A percentile compares a stretch with the other conserved stretches of the same genome.
phyloP scores from a whole-genome alignment of 2,113 vertebrate genomes.

The Onychostruthus taczanowskii region DNA sequence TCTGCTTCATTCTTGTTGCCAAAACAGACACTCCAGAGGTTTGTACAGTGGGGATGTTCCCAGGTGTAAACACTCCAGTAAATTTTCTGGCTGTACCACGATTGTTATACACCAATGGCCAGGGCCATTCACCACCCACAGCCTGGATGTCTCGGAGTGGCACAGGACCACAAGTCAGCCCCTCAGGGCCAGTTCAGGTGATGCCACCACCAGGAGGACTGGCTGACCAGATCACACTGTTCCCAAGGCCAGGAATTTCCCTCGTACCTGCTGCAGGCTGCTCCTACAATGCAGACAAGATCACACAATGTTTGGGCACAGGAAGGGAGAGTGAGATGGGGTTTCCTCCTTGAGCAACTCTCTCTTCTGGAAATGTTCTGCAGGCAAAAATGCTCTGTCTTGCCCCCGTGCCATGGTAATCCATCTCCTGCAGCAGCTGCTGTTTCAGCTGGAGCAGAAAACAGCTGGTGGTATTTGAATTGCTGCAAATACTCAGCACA shows the following conservation, averaged over 20 bases:
- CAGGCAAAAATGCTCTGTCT: neutral
- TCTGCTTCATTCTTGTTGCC: neutral
- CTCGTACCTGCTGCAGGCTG: neutral
- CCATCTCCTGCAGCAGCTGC: neutral
- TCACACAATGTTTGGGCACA: neutral
- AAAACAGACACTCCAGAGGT: neutral
- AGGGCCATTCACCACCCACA: neutral
- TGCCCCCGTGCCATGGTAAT: neutral
- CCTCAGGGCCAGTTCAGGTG: accelerated
- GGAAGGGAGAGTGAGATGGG: neutral
- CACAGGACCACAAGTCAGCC: neutral
- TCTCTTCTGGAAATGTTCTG: neutral
- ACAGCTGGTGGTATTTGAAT: neutral
- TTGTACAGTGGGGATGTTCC: neutral
- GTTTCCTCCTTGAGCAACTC: neutral
- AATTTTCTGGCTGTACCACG: neutral
- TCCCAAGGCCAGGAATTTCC: neutral
- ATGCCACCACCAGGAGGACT: neutral
- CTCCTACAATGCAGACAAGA: neutral
- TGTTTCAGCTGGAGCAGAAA: neutral
- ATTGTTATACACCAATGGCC: neutral
- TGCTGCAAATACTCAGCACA: neutral
- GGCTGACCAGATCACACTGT: neutral
- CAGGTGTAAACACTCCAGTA: neutral
- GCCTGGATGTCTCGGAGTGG: neutral